A percentile compares a stretch with the other conserved stretches of the same genome.
Conservation (phyloP, 2,888 invertebrate genomes). For the Ennomos fuscantarius region DNA sequence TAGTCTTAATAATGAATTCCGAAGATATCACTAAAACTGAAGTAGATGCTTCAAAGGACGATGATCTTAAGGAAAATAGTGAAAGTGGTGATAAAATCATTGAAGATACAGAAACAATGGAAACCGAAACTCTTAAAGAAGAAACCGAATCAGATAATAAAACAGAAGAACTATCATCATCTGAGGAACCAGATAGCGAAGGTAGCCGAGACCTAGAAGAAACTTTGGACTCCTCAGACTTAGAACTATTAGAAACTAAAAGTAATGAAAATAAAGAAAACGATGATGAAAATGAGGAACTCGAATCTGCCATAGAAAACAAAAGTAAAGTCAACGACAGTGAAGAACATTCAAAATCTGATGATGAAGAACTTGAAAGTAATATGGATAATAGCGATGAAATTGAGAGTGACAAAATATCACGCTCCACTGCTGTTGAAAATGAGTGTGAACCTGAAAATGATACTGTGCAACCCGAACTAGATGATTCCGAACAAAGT, state of each 20-base stretch:
- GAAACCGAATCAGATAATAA: not conserved
- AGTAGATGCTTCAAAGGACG: constrained; percentile 3
- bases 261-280: too few relatives aligned
- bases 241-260: too few relatives aligned
- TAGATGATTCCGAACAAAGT: not conserved
- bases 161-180: not conserved
- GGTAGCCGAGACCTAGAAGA: too few relatives aligned
- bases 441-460: not conserved
- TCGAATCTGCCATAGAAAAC: not conserved
- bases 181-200: too few relatives aligned
- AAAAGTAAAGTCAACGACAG: not conserved
- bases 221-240: too few relatives aligned
- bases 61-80: constrained; percentile 1
- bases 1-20: constrained; percentile 28
- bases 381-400: not conserved
- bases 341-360: not conserved
- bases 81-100: constrained; percentile 4
- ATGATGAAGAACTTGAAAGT: not conserved
- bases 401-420: not conserved
- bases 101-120: not conserved
- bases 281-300: not conserved
- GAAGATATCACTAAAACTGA: constrained; percentile 21
- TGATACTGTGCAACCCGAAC: not conserved
- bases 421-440: constrained; percentile 3
- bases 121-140: not conserved